Percentiles rank a stretch among this genome's conserved stretches.
Conservation (phyloP, 2,888 invertebrate genomes). For the Fragum sueziense region DNA sequence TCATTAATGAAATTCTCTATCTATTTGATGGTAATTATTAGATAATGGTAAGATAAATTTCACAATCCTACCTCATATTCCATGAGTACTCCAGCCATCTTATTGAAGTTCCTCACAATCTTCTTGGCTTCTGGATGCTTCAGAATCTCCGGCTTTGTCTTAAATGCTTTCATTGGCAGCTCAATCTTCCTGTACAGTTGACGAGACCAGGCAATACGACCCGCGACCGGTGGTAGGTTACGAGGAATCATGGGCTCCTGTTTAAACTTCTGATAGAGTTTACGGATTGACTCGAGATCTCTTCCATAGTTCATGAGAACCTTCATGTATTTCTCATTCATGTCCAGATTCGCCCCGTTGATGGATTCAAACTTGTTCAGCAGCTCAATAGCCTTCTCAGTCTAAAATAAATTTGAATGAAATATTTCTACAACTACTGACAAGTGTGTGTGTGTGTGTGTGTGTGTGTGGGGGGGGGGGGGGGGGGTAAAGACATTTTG, state of each 20-base stretch:
- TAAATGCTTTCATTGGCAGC: conserved; percentile 87
- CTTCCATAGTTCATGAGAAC: conserved; percentile 85
- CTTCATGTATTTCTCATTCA: conserved; percentile 82
- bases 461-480: too few species aligned
- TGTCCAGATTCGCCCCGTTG: conserved; percentile 79
- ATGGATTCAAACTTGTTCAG: conserved; percentile 81
- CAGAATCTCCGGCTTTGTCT: conserved; percentile 80
- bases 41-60: not conserved
- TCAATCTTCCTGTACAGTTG: conserved; percentile 92
- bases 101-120: conserved; percentile 82
- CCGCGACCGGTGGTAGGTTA: conserved; percentile 95
- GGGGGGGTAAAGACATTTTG: too few species aligned
- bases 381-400: conserved; percentile 81
- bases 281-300: conserved; percentile 90
- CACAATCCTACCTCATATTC: conserved; percentile 80
- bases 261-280: conserved; percentile 92
- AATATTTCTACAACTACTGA: not conserved
- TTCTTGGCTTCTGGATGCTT: conserved; percentile 81
- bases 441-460: too few species aligned
- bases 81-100: conserved; percentile 82
- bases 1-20: too few species aligned
- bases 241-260: conserved; percentile 94
- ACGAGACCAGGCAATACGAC: conserved; percentile 89
- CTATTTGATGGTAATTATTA: too few species aligned
- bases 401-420: conserved; percentile 71